These are phyloP conservation scores for Eunapius fragilis DNA, from an alignment of 37 sponge, comb jelly and placozoan species.

Conservation along the genomic window DNA sequence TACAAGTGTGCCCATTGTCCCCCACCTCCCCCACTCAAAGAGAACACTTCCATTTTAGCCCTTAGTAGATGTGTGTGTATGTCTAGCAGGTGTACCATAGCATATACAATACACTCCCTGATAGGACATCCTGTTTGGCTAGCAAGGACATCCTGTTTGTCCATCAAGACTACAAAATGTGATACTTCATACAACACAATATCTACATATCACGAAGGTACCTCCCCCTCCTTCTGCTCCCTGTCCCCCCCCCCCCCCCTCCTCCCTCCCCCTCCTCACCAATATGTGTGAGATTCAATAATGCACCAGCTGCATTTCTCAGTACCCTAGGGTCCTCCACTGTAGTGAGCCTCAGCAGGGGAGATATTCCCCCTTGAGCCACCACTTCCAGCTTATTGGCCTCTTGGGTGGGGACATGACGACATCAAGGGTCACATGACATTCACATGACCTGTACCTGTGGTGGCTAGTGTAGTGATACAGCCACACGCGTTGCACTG, in stretches of 20 bases:
- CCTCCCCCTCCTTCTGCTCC: too few relatives aligned
- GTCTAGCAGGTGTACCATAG: too few relatives aligned
- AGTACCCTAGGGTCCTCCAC: conserved; percentile 60
- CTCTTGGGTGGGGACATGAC: conserved; percentile 32
- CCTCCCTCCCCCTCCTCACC: conserved; percentile 27
- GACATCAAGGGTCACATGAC: too few relatives aligned
- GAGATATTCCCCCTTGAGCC: conserved; percentile 58
- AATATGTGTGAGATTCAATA: conserved; percentile 87
- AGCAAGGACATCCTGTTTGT: not conserved
- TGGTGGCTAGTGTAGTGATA: conserved; percentile 90
- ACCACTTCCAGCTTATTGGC: conserved; percentile 75
- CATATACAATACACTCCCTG: not conserved
- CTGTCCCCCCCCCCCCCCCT: not conserved
- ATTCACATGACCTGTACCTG: conserved; percentile 41
- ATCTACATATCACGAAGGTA: too few relatives aligned
- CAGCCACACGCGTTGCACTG: conserved; percentile 94
- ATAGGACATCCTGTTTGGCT: not conserved
- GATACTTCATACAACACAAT: too few relatives aligned
- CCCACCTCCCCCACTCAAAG: too few relatives aligned
- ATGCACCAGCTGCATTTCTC: conserved; percentile 82
- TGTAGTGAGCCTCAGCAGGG: conserved; percentile 64
- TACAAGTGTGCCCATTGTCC: conserved; percentile 2
- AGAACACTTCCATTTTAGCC: too few relatives aligned
- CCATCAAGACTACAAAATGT: too few relatives aligned
- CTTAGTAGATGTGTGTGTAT: too few relatives aligned